These are phyloP conservation scores for Chelonia mydas DNA, from an alignment of 2,797 vertebrate genomes.

Conservation along the genomic window DNA sequence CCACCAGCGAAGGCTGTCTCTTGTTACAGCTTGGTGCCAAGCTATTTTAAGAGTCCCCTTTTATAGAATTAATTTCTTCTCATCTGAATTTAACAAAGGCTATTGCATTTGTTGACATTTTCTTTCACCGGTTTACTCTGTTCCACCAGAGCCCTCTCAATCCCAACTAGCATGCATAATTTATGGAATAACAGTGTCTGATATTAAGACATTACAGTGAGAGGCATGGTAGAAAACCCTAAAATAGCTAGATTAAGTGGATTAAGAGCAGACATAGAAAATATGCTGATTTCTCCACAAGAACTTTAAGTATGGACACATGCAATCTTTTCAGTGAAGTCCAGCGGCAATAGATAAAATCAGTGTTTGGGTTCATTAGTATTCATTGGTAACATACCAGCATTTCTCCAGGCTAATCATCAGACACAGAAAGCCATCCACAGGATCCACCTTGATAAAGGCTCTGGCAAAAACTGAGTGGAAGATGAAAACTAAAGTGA, in stretches of 20 bases:
- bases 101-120: background rate
- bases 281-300: background rate
- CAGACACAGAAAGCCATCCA: background rate
- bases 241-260: background rate
- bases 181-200: background rate
- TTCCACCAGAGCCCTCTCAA: background rate
- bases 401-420: background rate
- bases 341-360: background rate
- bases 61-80: slow-evolving; percentile 38
- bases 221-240: background rate
- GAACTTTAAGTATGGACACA: background rate
- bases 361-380: background rate
- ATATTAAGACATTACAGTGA: background rate
- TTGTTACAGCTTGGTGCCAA: slow-evolving; percentile 19
- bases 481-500: background rate
- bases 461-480: fast-evolving
- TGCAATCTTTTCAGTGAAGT: background rate
- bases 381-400: fast-evolving
- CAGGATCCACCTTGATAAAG: background rate
- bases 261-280: background rate
- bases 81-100: background rate
- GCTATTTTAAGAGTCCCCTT: slow-evolving; percentile 49
- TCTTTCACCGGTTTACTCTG: background rate
- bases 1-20: slow-evolving; percentile 22
- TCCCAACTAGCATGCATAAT: background rate